Evolutionary conservation across 2,888 invertebrate genomes (phyloP).

Genomic region (Amphipyra berbera): DNA sequence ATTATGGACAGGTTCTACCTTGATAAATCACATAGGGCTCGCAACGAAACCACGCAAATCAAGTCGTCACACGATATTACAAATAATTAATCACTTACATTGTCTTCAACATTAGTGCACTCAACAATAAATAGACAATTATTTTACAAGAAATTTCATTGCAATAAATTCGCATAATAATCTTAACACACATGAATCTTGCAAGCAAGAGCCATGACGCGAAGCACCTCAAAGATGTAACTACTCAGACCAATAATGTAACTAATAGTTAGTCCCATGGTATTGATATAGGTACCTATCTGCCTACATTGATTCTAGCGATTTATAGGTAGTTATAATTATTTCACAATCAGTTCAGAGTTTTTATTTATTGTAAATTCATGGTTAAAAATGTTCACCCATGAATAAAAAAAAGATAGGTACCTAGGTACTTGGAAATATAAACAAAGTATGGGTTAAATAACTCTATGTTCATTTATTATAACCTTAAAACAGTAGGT

Average conservation of each 20-base stretch:
- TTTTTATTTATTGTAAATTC: conserved; percentile 8
- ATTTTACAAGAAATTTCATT: conserved; percentile 56
- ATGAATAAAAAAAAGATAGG: not conserved
- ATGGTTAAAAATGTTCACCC: not conserved
- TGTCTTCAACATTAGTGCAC: conserved; percentile 59
- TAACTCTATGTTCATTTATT: too few relatives aligned
- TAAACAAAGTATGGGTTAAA: not conserved
- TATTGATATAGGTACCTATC: conserved; percentile 20
- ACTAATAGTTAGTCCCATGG: conserved; percentile 38
- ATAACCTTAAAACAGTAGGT: too few relatives aligned
- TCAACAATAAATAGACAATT: conserved; percentile 65
- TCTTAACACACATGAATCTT: conserved; percentile 51
- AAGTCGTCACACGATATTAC: conserved; percentile 48
- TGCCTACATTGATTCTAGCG: conserved; percentile 56
- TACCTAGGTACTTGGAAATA: not conserved
- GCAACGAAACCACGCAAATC: conserved; percentile 40
- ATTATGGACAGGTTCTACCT: conserved; percentile 44
- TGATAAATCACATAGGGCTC: conserved; percentile 31
- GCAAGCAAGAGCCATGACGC: conserved; percentile 63
- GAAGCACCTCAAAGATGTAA: conserved; percentile 63
- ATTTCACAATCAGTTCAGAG: conserved; percentile 44
- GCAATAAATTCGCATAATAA: too few relatives aligned
- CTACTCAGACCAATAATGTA: too few relatives aligned
- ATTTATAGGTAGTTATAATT: conserved; percentile 43
- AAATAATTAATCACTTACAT: conserved; percentile 53